Evolutionary conservation across 2,797 vertebrate genomes (phyloP).

Genomic region (Myripristis murdjan): DNA sequence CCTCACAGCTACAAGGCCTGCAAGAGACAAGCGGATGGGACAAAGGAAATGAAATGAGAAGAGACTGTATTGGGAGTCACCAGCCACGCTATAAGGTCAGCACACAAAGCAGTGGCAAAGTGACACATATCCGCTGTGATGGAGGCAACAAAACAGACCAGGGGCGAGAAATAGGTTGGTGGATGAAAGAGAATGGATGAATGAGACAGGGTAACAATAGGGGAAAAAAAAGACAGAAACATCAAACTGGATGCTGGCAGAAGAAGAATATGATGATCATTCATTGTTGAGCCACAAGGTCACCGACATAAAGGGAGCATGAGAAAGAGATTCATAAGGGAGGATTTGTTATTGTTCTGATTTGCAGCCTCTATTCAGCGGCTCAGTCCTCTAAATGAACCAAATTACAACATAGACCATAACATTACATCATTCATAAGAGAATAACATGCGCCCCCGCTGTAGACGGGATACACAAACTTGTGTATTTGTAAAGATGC

Average conservation of each 20-base stretch:
- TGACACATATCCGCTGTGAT: slow-evolving; percentile 70
- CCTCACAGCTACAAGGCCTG: slow-evolving; percentile 66
- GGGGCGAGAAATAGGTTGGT: slow-evolving; percentile 31
- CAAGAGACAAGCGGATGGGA: slow-evolving; percentile 45
- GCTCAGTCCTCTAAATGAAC: slow-evolving; percentile 61
- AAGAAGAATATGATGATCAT: slow-evolving; percentile 46
- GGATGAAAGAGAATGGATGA: slow-evolving; percentile 16
- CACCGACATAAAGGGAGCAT: slow-evolving; percentile 56
- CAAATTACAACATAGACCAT: slow-evolving; percentile 77
- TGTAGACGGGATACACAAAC: slow-evolving; percentile 56
- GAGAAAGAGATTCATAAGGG: slow-evolving; percentile 45
- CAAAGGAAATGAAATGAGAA: slow-evolving; percentile 71
- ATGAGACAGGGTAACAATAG: slow-evolving; percentile 50
- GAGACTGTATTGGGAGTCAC: slow-evolving; percentile 75
- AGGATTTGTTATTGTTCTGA: slow-evolving; percentile 54
- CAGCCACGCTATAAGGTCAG: slow-evolving; percentile 70
- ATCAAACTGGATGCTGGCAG: slow-evolving; percentile 55
- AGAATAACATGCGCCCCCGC: slow-evolving; percentile 63
- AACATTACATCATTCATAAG: slow-evolving; percentile 78
- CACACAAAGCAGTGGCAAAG: slow-evolving; percentile 71
- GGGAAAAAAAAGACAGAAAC: slow-evolving; percentile 55
- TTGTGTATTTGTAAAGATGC: slow-evolving; percentile 38
- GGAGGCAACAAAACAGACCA: slow-evolving; percentile 46
- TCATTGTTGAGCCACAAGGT: slow-evolving; percentile 57
- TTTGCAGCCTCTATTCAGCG: slow-evolving; percentile 38